Conservation (phyloP, 2,888 invertebrate genomes). For the Standfussiana lucernea region DNA sequence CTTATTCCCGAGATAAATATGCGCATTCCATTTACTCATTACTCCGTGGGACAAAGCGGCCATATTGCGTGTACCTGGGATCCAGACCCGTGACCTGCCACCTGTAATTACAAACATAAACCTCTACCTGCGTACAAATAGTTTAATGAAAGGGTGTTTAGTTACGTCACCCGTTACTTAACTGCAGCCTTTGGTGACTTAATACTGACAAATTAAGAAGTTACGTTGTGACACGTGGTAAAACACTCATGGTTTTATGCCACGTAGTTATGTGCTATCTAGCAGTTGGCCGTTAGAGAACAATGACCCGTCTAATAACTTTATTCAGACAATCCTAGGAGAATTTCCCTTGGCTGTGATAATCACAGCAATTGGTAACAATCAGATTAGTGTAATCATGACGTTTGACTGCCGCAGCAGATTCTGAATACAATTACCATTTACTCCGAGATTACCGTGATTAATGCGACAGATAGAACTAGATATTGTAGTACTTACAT, state of each 20-base stretch:
- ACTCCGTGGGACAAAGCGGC: slow-evolving; percentile 23
- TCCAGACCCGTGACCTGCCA: slow-evolving; percentile 51
- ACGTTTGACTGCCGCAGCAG: slow-evolving; percentile 20
- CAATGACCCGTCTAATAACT: slow-evolving; percentile 22
- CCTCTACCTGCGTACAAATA: slow-evolving; percentile 61
- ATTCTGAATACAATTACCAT: slow-evolving; percentile 38
- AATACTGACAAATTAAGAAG: slow-evolving; percentile 48
- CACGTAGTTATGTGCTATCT: not conserved
- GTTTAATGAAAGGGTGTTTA: slow-evolving; percentile 66
- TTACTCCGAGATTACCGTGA: slow-evolving; percentile 16
- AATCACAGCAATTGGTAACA: slow-evolving; percentile 33
- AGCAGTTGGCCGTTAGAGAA: not conserved
- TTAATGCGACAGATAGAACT: slow-evolving; percentile 3
- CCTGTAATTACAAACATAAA: slow-evolving; percentile 65
- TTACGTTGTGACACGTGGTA: not conserved
- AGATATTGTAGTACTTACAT: not conserved
- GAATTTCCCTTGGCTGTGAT: not conserved
- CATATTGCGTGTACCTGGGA: slow-evolving; percentile 60
- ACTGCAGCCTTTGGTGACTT: slow-evolving; percentile 42
- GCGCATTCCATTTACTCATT: slow-evolving; percentile 43
- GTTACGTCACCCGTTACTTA: slow-evolving; percentile 41
- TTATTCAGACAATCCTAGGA: slow-evolving; percentile 1
- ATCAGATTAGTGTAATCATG: slow-evolving; percentile 33
- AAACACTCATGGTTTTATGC: not conserved
- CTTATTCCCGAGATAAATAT: slow-evolving; percentile 8